A percentile compares a stretch with the other conserved stretches of the same genome.
phyloP scores from a whole-genome alignment of 2,113 vertebrate species.

The Scopus umbretta region DNA sequence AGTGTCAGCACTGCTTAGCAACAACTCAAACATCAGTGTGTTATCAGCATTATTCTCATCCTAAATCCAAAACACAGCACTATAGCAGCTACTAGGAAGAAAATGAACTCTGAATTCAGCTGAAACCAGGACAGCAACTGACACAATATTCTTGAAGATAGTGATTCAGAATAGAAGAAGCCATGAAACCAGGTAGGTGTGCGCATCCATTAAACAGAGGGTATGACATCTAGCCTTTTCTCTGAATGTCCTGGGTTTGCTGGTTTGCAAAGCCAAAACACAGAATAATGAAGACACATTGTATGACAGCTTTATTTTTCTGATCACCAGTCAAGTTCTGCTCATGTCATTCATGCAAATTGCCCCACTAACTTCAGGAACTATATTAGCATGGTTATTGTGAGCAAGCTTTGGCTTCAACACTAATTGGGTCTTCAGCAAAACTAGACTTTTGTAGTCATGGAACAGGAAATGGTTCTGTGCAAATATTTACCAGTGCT shows the following conservation, averaged over 20 bases:
- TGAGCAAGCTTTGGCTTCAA: background rate
- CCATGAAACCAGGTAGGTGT: background rate
- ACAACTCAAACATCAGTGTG: too few species aligned
- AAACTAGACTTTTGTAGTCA: conserved; percentile 62
- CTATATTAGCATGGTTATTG: background rate
- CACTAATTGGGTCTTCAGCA: background rate
- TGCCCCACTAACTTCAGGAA: background rate
- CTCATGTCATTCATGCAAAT: background rate
- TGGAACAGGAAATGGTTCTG: conserved; percentile 58
- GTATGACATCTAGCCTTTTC: background rate
- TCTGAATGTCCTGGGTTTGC: background rate
- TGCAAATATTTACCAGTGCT: conserved; percentile 70
- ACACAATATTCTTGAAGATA: background rate
- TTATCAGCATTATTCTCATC: too few species aligned
- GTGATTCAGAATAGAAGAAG: background rate
- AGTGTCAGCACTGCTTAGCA: too few species aligned
- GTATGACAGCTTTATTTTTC: background rate
- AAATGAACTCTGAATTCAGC: too few species aligned
- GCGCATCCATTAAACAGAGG: background rate
- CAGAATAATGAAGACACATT: background rate
- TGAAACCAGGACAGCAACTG: too few species aligned
- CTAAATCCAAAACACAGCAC: too few species aligned
- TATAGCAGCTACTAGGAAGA: too few species aligned
- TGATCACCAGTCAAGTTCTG: background rate
- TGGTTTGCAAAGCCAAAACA: background rate